Conservation (phyloP, 1,140 invertebrate species). For the Eulimnadia texana region DNA sequence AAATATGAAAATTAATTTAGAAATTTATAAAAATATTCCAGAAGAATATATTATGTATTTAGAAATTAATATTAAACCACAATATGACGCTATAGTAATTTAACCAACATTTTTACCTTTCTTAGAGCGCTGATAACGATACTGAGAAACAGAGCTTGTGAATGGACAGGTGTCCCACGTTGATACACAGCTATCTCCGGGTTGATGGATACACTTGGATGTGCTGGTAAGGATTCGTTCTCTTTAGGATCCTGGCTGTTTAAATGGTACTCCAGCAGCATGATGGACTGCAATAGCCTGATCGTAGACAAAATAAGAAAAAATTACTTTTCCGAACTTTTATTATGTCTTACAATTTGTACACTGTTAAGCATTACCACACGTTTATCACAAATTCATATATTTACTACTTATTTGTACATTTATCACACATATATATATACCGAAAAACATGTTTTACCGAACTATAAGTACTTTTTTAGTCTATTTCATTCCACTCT, state of each 20-base stretch:
- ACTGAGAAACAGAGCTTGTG: conserved; percentile 74
- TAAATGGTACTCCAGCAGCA: conserved; percentile 61
- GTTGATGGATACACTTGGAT: not conserved
- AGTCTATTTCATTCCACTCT: not conserved
- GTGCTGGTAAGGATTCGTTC: not conserved
- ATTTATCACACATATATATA: too few relatives aligned
- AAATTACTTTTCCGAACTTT: conserved; percentile 17
- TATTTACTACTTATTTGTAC: too few relatives aligned
- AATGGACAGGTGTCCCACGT: conserved; percentile 49
- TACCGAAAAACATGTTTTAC: too few relatives aligned
- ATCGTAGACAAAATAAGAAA: conserved; percentile 18
- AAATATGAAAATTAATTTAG: not conserved
- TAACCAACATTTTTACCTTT: conserved; percentile 26
- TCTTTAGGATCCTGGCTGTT: conserved; percentile 35
- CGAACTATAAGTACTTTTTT: not conserved
- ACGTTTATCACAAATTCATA: too few relatives aligned
- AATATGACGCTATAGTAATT: not conserved
- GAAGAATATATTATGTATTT: too few relatives aligned
- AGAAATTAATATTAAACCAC: too few relatives aligned
- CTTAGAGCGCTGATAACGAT: conserved; percentile 62
- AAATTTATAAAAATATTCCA: not conserved
- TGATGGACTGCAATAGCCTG: conserved; percentile 51
- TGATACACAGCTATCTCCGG: conserved; percentile 19
- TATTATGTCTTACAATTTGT: too few relatives aligned
- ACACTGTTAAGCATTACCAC: too few relatives aligned